Evolutionary conservation across 2,113 vertebrate genomes (phyloP).

Genomic region (Hippoglossus stenolepis): DNA sequence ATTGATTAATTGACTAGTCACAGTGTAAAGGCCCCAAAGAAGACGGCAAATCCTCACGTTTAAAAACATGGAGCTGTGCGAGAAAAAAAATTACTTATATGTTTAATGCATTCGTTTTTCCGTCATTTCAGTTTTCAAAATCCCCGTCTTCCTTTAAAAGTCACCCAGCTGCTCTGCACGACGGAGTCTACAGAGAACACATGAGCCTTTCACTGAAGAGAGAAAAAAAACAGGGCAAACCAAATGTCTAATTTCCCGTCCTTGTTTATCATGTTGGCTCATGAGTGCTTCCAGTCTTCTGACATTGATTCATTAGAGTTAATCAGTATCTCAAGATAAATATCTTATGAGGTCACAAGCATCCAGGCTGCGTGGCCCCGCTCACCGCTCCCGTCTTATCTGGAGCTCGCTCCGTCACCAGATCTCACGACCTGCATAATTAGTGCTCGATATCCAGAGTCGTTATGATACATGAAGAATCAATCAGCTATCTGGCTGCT

Average conservation of each 20-base stretch:
- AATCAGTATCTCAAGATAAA: slow-evolving; percentile 59
- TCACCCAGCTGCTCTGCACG: not conserved
- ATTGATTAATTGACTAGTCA: too few relatives aligned
- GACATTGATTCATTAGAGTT: slow-evolving; percentile 55
- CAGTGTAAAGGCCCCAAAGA: too few relatives aligned
- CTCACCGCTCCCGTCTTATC: slow-evolving; percentile 19
- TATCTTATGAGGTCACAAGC: slow-evolving; percentile 50
- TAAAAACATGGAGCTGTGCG: not conserved
- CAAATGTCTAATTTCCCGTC: slow-evolving; percentile 8
- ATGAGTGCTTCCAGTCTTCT: slow-evolving; percentile 45
- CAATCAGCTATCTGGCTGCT: slow-evolving; percentile 25
- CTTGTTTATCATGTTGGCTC: slow-evolving; percentile 6
- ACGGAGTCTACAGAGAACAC: slow-evolving; percentile 6
- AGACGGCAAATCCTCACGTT: not conserved
- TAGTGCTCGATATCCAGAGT: slow-evolving; percentile 40
- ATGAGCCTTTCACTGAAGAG: slow-evolving; percentile 23
- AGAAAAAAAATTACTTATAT: not conserved
- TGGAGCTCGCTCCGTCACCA: slow-evolving; percentile 1
- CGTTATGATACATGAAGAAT: slow-evolving; percentile 46
- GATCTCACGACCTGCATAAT: slow-evolving; percentile 41
- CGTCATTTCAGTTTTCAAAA: too few relatives aligned
- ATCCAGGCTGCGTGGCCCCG: not conserved
- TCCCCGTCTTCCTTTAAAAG: not conserved
- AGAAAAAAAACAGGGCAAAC: not conserved
- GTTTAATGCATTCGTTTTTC: not conserved